Evolutionary conservation across 2,888 invertebrate genomes (phyloP), one percentile per base, ranked within the genome.

Genomic region (Harpalus rufipes): DNA sequence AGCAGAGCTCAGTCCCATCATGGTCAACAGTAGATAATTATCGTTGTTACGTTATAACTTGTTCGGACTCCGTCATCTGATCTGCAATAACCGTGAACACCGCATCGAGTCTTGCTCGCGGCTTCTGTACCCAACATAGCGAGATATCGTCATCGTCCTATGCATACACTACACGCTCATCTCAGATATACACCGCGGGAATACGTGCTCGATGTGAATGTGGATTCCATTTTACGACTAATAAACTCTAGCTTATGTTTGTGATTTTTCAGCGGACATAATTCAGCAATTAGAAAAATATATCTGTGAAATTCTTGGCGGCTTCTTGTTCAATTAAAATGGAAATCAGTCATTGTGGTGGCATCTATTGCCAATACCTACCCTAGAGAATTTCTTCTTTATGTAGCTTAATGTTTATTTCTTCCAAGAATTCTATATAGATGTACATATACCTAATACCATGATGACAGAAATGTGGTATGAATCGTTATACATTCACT

Each of bases 41-140:
- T 83, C 83, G 76, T 83, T 83, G 83, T 83, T 83, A 83, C 61
- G 83, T 83, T 83, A 83, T 83, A 83, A 83, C 83, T 83, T 83
- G 83, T 83, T 83, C 76, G 83, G 68, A 59, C 61, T 59, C 83
- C 83, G 83, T 83, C 83, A 76, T 83, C 83, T 83, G 74, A 83
- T 83, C 83, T 83, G 83, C 83, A 76, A 83, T 83, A 76, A 82
- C 82, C 82, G 59, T 72, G 82, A 74, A 74, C 41, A 41, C 72
- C 18, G 72, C 72, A 41, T 0, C 7, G 44, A 74, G 68, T 41
- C 18, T 41, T 14, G 72, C 72, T 74, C 44, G 44, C 16, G 72
- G 72, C 72, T 44, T 32, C 18, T 74, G 18, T 32, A 68, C 68
- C 10, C 14, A 63, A 21, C 63, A 39, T 12, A 68, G 68, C 63